Conservation (phyloP, 2,888 invertebrate species). For the Patella ulyssiponensis region DNA sequence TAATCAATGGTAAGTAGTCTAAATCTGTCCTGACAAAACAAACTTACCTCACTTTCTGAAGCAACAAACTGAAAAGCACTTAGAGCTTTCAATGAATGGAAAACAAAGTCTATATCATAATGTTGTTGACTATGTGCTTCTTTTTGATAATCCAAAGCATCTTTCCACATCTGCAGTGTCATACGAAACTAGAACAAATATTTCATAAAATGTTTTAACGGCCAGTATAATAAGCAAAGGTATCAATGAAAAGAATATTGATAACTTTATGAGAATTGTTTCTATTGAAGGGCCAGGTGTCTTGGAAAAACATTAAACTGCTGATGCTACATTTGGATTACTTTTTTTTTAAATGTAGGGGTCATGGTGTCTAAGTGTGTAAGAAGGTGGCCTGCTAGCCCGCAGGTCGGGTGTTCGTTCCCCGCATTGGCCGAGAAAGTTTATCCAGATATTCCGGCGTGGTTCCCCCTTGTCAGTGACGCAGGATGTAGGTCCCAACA, state of each 20-base stretch:
- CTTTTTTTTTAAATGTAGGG: no score
- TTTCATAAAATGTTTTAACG: not conserved
- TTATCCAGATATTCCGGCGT: no score
- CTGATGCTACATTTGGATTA: no score
- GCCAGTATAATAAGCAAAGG: not conserved
- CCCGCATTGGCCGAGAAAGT: no score
- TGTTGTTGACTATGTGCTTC: conserved; percentile 59
- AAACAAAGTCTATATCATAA: conserved; percentile 63
- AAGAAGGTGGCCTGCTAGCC: no score
- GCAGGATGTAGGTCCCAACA: no score
- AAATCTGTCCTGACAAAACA: not conserved
- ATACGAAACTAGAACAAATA: conserved; percentile 55
- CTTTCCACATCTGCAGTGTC: conserved; percentile 52
- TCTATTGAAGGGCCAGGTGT: not conserved
- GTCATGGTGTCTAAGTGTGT: no score
- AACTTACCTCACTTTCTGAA: conserved; percentile 49
- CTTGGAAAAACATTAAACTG: not conserved
- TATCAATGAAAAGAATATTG: not conserved
- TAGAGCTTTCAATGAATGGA: conserved; percentile 53
- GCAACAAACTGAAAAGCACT: conserved; percentile 62
- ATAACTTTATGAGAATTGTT: not conserved
- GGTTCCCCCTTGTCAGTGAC: no score
- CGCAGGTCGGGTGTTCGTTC: no score
- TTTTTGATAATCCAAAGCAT: conserved; percentile 48
- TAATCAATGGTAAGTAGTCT: no score